Evolutionary conservation across 2,888 invertebrate genomes (phyloP).

Genomic region (Plebejus anna): DNA sequence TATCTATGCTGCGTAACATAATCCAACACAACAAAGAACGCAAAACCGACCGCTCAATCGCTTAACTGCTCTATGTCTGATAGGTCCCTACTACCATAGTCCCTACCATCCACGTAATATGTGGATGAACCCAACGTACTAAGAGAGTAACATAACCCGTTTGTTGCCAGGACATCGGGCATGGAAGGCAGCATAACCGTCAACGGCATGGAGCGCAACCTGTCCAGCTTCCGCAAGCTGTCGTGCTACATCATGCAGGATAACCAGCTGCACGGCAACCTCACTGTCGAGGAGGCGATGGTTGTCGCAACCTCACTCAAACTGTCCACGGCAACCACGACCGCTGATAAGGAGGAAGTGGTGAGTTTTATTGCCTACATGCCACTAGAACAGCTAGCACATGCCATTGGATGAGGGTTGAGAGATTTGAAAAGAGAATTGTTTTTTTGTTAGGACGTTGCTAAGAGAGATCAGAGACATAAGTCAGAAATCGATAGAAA

Average conservation of each 20-base stretch:
- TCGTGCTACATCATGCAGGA: constrained; percentile 99
- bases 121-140: too few relatives aligned
- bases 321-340: constrained; percentile 85
- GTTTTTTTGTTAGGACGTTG: too few relatives aligned
- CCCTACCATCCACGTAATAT: too few relatives aligned
- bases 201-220: constrained; percentile 90
- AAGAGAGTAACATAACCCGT: background rate
- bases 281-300: constrained; percentile 97
- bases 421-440: too few relatives aligned
- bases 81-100: too few relatives aligned
- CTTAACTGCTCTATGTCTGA: too few relatives aligned
- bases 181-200: constrained; percentile 91
- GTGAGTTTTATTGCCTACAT: constrained; percentile 77
- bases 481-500: too few relatives aligned
- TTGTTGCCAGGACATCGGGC: constrained; percentile 84
- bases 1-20: too few relatives aligned
- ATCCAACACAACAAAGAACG: too few relatives aligned
- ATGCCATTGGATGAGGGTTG: background rate
- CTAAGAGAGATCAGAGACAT: too few relatives aligned
- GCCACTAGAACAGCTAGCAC: background rate
- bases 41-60: too few relatives aligned
- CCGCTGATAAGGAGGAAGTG: constrained; percentile 88
- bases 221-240: constrained; percentile 93
- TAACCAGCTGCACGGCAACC: constrained; percentile 93
- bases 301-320: constrained; percentile 94